Evolutionary conservation across 2,113 vertebrate genomes (phyloP).

Genomic region (Psammodynastes pulverulentus): DNA sequence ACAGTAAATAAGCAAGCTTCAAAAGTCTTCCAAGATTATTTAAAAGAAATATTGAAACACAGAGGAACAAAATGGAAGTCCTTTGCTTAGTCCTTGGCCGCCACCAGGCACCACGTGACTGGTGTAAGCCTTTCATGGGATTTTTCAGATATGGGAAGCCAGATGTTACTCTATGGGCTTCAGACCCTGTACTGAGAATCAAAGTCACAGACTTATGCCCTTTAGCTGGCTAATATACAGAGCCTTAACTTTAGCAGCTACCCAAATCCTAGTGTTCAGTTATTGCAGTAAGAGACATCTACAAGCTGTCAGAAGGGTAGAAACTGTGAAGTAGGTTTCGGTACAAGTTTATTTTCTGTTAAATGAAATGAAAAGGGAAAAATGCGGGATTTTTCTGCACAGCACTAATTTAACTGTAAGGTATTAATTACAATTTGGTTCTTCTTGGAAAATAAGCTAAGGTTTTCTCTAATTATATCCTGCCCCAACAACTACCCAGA

Average conservation of each 20-base stretch:
- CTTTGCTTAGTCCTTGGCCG: neutral
- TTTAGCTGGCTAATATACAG: neutral
- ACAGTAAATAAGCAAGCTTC: neutral
- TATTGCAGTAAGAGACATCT: neutral
- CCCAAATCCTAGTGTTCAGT: neutral
- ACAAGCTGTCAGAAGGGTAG: neutral
- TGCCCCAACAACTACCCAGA: neutral
- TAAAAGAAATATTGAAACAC: neutral
- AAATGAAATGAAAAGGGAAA: neutral
- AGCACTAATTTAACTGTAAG: neutral
- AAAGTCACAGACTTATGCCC: neutral
- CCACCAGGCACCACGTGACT: neutral
- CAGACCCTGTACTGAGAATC: neutral
- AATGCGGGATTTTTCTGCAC: neutral
- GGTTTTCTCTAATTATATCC: neutral
- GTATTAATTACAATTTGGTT: neutral
- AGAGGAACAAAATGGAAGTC: neutral
- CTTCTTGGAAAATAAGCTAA: neutral
- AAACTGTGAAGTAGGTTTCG: neutral
- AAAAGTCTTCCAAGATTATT: neutral
- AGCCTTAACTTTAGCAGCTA: neutral
- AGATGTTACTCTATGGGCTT: neutral
- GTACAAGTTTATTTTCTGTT: neutral
- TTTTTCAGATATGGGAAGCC: neutral
- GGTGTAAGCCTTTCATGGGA: neutral